Conservation (phyloP, 2,113 vertebrate genomes). For the Ailurus styani region DNA sequence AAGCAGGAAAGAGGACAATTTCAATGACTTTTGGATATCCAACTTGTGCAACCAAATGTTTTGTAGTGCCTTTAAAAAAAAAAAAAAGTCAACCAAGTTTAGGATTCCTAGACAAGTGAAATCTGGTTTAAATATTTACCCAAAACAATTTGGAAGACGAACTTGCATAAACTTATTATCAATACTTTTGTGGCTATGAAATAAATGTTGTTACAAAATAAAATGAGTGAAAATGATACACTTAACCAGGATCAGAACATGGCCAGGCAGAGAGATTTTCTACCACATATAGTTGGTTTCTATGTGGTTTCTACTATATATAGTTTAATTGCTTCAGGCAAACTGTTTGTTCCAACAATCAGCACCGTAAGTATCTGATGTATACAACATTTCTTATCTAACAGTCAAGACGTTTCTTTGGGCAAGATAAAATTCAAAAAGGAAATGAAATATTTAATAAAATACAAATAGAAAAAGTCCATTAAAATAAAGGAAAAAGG, state of each 20-base stretch:
- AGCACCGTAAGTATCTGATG: neutral
- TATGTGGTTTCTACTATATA: neutral
- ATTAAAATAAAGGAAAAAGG: neutral
- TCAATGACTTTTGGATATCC: neutral
- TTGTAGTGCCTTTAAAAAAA: neutral
- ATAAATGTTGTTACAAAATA: neutral
- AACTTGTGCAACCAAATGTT: neutral
- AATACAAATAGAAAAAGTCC: neutral
- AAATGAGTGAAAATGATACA: neutral
- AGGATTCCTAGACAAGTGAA: neutral
- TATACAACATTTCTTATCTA: neutral
- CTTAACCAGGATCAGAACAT: neutral
- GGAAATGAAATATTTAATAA: neutral
- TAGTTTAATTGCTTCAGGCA: neutral
- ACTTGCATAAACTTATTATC: neutral
- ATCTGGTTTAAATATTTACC: constrained; percentile 36
- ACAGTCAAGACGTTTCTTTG: constrained; percentile 1
- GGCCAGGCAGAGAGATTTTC: neutral
- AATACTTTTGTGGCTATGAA: neutral
- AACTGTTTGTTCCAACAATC: neutral
- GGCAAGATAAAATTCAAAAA: neutral
- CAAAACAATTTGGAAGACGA: constrained; percentile 25
- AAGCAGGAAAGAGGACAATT: neutral
- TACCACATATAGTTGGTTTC: neutral
- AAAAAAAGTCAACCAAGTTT: neutral